A percentile compares a stretch with the other conserved stretches of the same genome.
Evolutionary conservation across 2,113 vertebrate species (phyloP).

Genomic region (Cynoglossus semilaevis): DNA sequence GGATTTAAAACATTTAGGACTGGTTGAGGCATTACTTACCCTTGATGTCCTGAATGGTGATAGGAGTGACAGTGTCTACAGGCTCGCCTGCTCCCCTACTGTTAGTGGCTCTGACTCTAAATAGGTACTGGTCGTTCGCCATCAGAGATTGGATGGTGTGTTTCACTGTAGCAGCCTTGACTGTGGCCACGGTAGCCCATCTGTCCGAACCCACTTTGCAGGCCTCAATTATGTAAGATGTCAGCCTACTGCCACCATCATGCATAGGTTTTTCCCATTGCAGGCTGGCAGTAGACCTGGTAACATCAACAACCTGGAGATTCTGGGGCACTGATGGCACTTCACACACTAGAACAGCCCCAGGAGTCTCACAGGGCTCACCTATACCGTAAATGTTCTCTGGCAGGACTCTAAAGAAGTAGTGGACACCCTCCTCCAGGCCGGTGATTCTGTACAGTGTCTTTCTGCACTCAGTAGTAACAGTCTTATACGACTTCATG

Average conservation of each 20-base stretch:
- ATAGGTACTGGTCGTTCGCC: slow-evolving; percentile 94
- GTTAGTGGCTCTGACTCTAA: slow-evolving; percentile 92
- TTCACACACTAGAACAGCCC: slow-evolving; percentile 90
- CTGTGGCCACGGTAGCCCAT: slow-evolving; percentile 86
- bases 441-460: slow-evolving; percentile 89
- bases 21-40: slow-evolving; percentile 69
- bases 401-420: slow-evolving; percentile 95
- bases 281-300: slow-evolving; percentile 88
- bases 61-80: slow-evolving; percentile 87
- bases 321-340: slow-evolving; percentile 88
- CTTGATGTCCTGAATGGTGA: slow-evolving; percentile 89
- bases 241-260: slow-evolving; percentile 91
- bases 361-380: slow-evolving; percentile 89
- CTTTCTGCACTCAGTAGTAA: slow-evolving; percentile 95
- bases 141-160: slow-evolving; percentile 88
- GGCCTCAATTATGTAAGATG: slow-evolving; percentile 89
- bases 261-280: slow-evolving; percentile 90
- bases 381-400: slow-evolving; percentile 98
- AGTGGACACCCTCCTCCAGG: slow-evolving; percentile 86
- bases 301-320: slow-evolving; percentile 85
- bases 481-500: slow-evolving; percentile 97
- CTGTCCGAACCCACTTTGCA: slow-evolving; percentile 90
- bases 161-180: slow-evolving; percentile 82
- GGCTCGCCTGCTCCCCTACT: slow-evolving; percentile 91
- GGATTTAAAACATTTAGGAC: background rate